Evolutionary conservation across 1,140 invertebrate genomes (phyloP), one percentile per base, ranked within the genome.

Genomic region (Euura saliciscinereae): DNA sequence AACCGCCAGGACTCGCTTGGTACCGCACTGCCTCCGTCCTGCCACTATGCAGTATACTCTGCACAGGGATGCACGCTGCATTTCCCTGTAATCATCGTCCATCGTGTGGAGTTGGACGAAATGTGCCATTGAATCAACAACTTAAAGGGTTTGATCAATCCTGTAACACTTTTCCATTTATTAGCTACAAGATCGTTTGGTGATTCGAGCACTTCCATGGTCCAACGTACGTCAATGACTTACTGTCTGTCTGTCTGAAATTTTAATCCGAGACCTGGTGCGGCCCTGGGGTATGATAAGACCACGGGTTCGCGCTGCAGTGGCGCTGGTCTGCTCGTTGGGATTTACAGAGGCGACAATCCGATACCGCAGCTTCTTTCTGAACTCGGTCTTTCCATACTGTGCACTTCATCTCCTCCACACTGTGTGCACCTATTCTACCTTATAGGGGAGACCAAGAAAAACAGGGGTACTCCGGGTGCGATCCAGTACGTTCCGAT

Each of bases 341-440:
- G 51, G 79, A 81, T 81, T 81, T 81, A 81, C 79, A 73, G 76
- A 81, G 79, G 78, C 79, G 79, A 80, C 79, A 77, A 74, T 74
- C 78, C 79, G 78, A 80, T 80, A 80, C 66, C 66, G 66, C 66
- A 67, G 51, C 51, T n/a, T 59, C 51, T 59, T 59, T 59, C 51
- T 59, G 8, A 6, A 59, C 51, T 59, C 51, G 51, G 51, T 59
- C 10, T 59, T 59, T 59, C 51, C 51, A 59, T 59, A 59, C 51
- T 28, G 28, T 28, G 28, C 28, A 28, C 28, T 28, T 28, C 28
- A 28, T 28, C 51, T 59, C 51, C 8, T 4, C 13, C 13, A 59
- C 51, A 59, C 51, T 59, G 8, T 8, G 6, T 59, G 51, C 51
- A 11, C 13, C 51, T 59, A 28, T 28, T 28, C 28, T 28, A 28